phyloP scores from a whole-genome alignment of 2,797 vertebrate genomes.

The Rousettus madagascariensis region DNA sequence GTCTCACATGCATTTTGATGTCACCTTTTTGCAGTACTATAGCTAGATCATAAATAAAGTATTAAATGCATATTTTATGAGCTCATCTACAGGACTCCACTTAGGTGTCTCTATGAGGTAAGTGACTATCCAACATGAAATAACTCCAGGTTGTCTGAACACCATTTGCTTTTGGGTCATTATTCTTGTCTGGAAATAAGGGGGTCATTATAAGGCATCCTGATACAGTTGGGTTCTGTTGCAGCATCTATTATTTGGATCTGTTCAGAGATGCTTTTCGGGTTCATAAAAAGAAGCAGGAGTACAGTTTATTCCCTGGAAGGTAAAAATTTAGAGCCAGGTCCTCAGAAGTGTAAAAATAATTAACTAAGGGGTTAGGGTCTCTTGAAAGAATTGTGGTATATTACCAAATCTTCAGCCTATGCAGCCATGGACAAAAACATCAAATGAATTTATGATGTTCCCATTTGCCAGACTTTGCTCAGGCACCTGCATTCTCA shows the following conservation, averaged over 20 bases:
- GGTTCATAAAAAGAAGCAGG: neutral
- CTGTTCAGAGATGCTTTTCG: neutral
- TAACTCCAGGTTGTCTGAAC: slow-evolving; percentile 1
- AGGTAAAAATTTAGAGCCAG: slow-evolving; percentile 6
- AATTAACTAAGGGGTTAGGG: neutral
- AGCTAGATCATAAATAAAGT: slow-evolving; percentile 19
- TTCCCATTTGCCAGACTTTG: neutral
- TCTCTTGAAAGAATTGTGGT: neutral
- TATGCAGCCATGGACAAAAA: neutral
- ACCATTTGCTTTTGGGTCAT: slow-evolving; percentile 24
- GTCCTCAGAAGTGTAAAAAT: neutral
- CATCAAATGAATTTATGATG: neutral
- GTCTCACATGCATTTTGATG: neutral
- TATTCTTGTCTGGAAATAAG: neutral
- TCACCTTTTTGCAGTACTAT: neutral
- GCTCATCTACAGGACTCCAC: neutral
- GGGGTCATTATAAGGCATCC: neutral
- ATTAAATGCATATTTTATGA: slow-evolving; percentile 15
- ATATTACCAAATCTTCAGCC: neutral
- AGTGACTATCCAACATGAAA: slow-evolving; percentile 26
- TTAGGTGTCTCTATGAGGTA: slow-evolving; percentile 46
- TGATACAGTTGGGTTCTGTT: neutral
- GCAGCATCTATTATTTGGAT: neutral
- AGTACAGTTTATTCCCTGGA: neutral
- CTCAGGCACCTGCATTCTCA: neutral